Evolutionary conservation across 1,140 invertebrate genomes (phyloP).

Genomic region (Brachionus asplanchnoidis): DNA sequence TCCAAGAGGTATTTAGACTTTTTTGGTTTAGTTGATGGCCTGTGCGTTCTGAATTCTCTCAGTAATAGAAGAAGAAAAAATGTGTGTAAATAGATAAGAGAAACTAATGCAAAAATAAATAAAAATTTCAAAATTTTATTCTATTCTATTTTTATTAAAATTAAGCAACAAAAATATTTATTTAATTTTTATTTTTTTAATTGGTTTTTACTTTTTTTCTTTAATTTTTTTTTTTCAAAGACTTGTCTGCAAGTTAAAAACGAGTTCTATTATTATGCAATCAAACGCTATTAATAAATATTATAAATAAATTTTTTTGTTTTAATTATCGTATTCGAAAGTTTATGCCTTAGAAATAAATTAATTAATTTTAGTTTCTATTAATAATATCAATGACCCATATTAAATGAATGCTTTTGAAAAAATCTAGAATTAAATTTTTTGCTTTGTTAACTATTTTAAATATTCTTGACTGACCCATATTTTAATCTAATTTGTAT

Average conservation of each 20-base stretch:
- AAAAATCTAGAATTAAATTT: background rate
- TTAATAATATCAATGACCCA: background rate
- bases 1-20: background rate
- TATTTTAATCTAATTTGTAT: background rate
- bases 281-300: conserved; percentile 27
- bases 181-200: background rate
- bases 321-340: background rate
- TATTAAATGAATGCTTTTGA: background rate
- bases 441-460: background rate
- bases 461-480: background rate
- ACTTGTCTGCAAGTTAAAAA: background rate
- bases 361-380: background rate
- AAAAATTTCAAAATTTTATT: background rate
- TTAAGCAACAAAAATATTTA: background rate
- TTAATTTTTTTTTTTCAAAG: background rate
- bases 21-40: background rate
- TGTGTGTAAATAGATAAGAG: background rate
- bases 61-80: background rate
- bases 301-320: background rate
- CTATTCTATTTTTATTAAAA: background rate
- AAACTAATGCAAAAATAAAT: background rate
- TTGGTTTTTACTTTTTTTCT: background rate
- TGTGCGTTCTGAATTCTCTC: background rate
- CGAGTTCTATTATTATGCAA: background rate
- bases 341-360: background rate